These are phyloP conservation scores for Cylloceria caligata DNA, from an alignment of 2,888 invertebrate genomes.

Conservation along the genomic window DNA sequence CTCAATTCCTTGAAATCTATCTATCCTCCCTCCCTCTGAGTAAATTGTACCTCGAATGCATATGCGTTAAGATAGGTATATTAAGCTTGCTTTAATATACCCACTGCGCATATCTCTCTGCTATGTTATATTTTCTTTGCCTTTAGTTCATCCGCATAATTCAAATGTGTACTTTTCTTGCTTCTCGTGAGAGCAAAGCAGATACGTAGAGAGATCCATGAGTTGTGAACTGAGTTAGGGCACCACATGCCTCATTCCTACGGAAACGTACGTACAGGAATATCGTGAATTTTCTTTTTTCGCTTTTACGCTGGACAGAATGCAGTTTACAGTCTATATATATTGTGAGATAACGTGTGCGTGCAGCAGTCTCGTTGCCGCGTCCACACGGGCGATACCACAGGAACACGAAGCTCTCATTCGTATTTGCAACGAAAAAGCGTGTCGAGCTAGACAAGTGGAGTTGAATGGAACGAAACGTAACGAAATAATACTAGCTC, in stretches of 20 bases:
- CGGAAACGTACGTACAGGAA: slow-evolving; percentile 11
- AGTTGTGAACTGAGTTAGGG: slow-evolving; percentile 3
- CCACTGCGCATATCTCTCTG: slow-evolving; percentile 44
- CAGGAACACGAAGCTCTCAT: slow-evolving; percentile 8
- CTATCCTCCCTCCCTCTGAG: slow-evolving; percentile 19
- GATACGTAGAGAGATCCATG: neutral
- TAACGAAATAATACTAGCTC: slow-evolving; percentile 68
- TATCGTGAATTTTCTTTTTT: neutral
- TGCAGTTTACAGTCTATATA: neutral
- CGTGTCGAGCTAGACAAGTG: slow-evolving; percentile 30
- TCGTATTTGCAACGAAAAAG: slow-evolving; percentile 36
- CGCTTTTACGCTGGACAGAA: slow-evolving; percentile 20
- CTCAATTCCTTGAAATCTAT: slow-evolving; percentile 60
- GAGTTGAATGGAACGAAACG: slow-evolving; percentile 53
- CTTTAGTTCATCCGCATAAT: slow-evolving; percentile 25
- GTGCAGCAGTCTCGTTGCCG: slow-evolving; percentile 24
- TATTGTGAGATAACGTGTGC: slow-evolving; percentile 40
- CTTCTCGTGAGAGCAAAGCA: neutral
- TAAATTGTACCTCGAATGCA: slow-evolving; percentile 44
- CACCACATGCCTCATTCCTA: slow-evolving; percentile 19
- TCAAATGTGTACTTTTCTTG: slow-evolving; percentile 29
- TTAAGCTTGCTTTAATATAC: slow-evolving; percentile 61
- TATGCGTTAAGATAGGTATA: slow-evolving; percentile 44
- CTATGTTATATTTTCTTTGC: slow-evolving; percentile 31
- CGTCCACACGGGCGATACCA: neutral